phyloP scores from a whole-genome alignment of 2,113 vertebrate genomes.

The human (Homo sapiens) region DNA sequence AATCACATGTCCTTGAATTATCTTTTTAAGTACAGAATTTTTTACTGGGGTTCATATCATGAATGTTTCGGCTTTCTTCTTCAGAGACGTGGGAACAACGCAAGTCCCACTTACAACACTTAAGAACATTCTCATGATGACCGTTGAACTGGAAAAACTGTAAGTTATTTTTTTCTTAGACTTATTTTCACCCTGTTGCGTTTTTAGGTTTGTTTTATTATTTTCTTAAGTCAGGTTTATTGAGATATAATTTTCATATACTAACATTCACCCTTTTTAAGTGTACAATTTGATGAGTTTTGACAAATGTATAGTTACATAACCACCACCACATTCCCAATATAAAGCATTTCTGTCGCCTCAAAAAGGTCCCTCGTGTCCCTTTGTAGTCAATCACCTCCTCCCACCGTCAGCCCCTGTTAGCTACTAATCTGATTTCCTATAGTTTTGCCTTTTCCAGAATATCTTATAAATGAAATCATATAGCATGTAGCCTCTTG shows the following conservation, averaged over 20 bases:
- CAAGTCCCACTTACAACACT: constrained; percentile 39
- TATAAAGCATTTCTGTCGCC: neutral
- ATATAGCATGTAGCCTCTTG: neutral
- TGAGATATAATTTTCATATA: neutral
- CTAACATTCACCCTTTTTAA: neutral
- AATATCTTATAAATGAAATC: neutral
- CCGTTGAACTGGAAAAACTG: constrained; percentile 72
- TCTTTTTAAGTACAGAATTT: neutral
- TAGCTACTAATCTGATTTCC: neutral
- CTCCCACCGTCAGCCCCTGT: neutral
- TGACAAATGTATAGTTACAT: neutral
- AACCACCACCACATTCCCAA: neutral
- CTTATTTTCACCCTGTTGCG: neutral
- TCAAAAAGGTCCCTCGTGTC: neutral
- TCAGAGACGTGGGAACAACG: constrained; percentile 80
- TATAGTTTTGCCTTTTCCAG: neutral
- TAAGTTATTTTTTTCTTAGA: constrained; percentile 67
- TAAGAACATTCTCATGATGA: constrained; percentile 63
- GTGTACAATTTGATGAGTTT: neutral
- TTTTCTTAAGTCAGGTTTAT: neutral
- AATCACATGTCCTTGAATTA: neutral
- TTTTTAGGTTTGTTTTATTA: neutral
- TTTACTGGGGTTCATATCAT: neutral
- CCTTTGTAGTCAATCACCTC: neutral
- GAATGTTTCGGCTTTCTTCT: constrained; percentile 36